Percentiles rank a stretch among this genome's conserved stretches.
Conservation (phyloP, 1,140 invertebrate species). For the Cepaea nemoralis region DNA sequence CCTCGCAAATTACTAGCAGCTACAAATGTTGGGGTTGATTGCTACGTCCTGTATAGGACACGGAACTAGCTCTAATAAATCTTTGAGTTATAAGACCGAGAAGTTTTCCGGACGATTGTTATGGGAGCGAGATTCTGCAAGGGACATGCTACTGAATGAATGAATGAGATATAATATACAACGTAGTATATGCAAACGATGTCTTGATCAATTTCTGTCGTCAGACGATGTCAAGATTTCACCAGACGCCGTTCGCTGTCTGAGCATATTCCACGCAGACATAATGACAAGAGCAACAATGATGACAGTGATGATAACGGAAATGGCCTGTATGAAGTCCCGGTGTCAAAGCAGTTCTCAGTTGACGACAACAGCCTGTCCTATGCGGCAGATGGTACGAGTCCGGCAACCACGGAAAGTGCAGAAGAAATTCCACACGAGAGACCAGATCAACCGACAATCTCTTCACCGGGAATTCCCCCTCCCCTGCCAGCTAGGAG, state of each 20-base stretch:
- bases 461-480: constrained; percentile 10
- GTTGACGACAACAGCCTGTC: constrained; percentile 9
- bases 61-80: no score
- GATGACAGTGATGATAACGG: constrained; percentile 36
- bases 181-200: no score
- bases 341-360: constrained; percentile 36
- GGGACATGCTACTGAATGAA: no score
- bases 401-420: constrained; percentile 40
- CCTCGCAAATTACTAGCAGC: no score
- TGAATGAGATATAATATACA: no score
- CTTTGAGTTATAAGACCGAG: no score
- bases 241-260: neutral
- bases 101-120: no score
- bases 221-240: neutral
- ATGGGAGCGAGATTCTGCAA: no score
- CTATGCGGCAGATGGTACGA: constrained; percentile 26
- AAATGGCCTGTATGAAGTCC: constrained; percentile 51
- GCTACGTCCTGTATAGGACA: no score
- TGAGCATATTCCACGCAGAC: neutral
- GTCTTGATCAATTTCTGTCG: neutral
- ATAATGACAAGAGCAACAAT: neutral
- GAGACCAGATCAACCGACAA: constrained; percentile 6
- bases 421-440: constrained; percentile 46
- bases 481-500: constrained; percentile 44
- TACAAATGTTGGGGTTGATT: no score